Evolutionary conservation across 2,113 vertebrate genomes (phyloP), one percentile per base, ranked within the genome.

Genomic region (Syngnathus scovelli): DNA sequence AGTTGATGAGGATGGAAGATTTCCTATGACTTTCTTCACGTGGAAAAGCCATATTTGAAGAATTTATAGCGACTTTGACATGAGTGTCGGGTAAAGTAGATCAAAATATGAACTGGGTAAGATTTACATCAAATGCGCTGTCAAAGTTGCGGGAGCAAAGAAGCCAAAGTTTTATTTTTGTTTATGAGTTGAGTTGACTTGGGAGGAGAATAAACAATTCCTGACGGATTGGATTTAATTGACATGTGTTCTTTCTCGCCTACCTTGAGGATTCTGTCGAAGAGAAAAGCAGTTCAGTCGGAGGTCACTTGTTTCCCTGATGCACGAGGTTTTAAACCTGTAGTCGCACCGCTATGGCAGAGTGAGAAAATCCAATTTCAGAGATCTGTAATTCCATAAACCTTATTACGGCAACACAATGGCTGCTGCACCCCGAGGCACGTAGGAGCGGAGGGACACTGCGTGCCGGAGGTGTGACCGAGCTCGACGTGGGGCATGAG

Each of bases 341-440:
- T 83, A 84, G 89, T 85, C 83, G 78, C 69, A 44, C 69, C 74
- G 84, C 86, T 83, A 80, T 84, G 82, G 80, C 71, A 75, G 49
- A 80, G 85, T 77, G 80, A 81, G 78, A 75, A 88, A 91, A 90
- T 89, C 86, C 87, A 86, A 88, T 90, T 90, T 87, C 82, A 82
- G 83, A 89, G 82, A 85, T 86, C 77, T 88, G 86, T 89, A 88
- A 87, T 88, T 86, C 83, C 75, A 85, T 86, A 88, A 88, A 88
- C 75, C 83, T 85, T 90, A 89, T 86, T 88, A 88, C 12, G 72
- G 80, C 77, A 82, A 76, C 84, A 87, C 81, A 84, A 85, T 79
- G 78, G 69, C 62, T 61, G 74, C 78, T 65, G 71, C 75, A 77
- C 77, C 81, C 83, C 41, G 62, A 77, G 82, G 78, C 49, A 66